Conservation (phyloP, 1,140 invertebrate species). For the Heterodera schachtii region DNA sequence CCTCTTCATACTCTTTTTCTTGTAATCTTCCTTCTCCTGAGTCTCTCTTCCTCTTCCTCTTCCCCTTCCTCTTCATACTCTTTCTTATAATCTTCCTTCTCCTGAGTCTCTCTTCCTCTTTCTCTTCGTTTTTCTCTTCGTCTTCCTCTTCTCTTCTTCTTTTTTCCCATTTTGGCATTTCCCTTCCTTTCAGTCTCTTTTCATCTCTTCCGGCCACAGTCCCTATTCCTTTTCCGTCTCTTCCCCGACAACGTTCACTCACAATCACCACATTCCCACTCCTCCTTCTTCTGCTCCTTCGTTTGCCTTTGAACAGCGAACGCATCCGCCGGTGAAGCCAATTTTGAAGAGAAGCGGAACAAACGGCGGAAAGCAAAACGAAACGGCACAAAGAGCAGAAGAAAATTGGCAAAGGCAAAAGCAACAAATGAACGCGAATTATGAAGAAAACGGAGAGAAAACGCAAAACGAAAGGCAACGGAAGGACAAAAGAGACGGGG, state of each 20-base stretch:
- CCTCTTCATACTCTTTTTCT: background rate
- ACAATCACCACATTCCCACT: no score
- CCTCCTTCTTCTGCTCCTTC: no score
- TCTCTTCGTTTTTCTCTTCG: background rate
- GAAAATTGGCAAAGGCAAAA: background rate
- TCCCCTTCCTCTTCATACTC: background rate
- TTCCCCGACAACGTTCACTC: background rate
- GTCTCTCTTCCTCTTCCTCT: background rate
- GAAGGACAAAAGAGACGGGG: background rate
- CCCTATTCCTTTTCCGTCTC: no score
- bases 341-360: slow-evolving; percentile 24
- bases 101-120: no score
- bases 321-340: slow-evolving; percentile 12
- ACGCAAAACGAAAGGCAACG: background rate
- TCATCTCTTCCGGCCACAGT: background rate
- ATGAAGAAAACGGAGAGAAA: background rate
- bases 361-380: background rate
- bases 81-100: no score
- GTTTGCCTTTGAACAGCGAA: background rate
- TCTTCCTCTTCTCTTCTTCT: background rate
- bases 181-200: background rate
- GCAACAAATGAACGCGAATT: background rate
- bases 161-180: background rate
- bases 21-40: background rate
- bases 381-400: background rate